phyloP scores from a whole-genome alignment of 1,140 invertebrate genomes.

The Saccostrea echinata region DNA sequence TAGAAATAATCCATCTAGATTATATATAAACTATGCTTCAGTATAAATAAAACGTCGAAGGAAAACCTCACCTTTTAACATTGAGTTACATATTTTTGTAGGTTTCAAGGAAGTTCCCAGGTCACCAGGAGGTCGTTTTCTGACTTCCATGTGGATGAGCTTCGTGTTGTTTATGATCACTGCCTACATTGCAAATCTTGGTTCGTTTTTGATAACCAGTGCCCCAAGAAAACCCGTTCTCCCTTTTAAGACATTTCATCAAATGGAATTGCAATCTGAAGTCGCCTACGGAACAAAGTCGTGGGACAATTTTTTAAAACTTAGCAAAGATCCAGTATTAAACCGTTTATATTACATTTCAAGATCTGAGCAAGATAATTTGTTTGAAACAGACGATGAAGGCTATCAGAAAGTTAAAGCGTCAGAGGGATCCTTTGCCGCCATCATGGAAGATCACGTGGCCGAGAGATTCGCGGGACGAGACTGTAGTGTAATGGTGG shows the following conservation, averaged over 20 bases:
- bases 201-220: constrained; percentile 88
- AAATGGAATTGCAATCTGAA: constrained; percentile 49
- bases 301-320: constrained; percentile 1
- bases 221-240: constrained; percentile 57
- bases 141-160: constrained; percentile 69
- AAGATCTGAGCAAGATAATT: constrained; percentile 11
- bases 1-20: too few species aligned
- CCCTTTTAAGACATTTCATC: constrained; percentile 62
- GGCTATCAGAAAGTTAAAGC: constrained; percentile 88
- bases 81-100: constrained; percentile 30
- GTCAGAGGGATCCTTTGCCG: constrained; percentile 89
- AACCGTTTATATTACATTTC: neutral
- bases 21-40: too few species aligned
- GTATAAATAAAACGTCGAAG: too few species aligned
- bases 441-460: constrained; percentile 94
- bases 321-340: neutral
- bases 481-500: constrained; percentile 87
- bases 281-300: constrained; percentile 16
- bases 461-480: constrained; percentile 95
- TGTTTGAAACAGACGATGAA: constrained; percentile 86
- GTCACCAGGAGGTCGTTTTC: constrained; percentile 65
- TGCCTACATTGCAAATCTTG: constrained; percentile 79
- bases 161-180: constrained; percentile 67
- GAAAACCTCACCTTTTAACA: neutral
- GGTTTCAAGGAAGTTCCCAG: constrained; percentile 68